Percentiles rank a stretch among this genome's conserved stretches.
Evolutionary conservation across 2,113 vertebrate genomes (phyloP).

Genomic region (Onychostoma macrolepis): DNA sequence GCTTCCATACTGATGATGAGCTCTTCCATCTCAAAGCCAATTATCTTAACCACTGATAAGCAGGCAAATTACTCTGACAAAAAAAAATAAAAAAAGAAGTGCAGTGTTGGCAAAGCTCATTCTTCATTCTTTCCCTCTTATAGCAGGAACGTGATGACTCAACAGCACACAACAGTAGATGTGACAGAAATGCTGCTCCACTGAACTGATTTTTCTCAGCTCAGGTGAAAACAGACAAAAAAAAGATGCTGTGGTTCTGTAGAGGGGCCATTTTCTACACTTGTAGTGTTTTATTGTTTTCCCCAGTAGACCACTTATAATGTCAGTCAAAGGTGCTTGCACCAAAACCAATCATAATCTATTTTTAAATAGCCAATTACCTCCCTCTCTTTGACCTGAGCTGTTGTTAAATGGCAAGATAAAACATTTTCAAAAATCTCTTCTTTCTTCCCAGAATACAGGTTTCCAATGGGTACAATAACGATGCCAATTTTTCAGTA

Average conservation of each 20-base stretch:
- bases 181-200: conserved; percentile 13
- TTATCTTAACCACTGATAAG: conserved; percentile 5
- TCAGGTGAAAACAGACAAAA: neutral
- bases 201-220: conserved; percentile 16
- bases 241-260: neutral
- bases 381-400: neutral
- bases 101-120: neutral
- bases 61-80: neutral
- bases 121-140: neutral
- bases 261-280: neutral
- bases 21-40: conserved; percentile 18
- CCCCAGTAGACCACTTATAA: too few relatives aligned
- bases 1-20: neutral
- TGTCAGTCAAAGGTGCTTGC: neutral
- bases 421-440: neutral
- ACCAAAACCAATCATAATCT: neutral
- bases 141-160: neutral
- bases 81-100: neutral
- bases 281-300: neutral
- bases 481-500: neutral
- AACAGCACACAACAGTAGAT: neutral
- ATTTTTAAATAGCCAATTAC: neutral
- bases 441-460: neutral
- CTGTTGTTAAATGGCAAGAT: neutral
- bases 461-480: neutral